Evolutionary conservation across 2,888 invertebrate species (phyloP).

Genomic region (Lydus trimaculatus): DNA sequence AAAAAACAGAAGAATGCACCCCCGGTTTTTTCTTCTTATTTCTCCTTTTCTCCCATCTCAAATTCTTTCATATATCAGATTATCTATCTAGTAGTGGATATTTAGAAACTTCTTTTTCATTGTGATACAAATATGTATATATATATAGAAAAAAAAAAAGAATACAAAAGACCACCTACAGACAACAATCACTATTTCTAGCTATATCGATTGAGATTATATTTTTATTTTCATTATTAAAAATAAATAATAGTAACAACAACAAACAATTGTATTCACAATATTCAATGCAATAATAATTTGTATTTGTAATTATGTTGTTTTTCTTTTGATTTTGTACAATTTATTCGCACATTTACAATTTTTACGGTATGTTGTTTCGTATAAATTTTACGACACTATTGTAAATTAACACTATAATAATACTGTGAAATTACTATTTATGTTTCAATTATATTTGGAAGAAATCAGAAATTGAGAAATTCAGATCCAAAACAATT

Average conservation of each 20-base stretch:
- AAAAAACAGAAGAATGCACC: no score
- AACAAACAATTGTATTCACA: no score
- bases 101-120: neutral
- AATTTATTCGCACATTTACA: conserved; percentile 8
- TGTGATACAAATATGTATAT: no score
- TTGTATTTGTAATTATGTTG: neutral
- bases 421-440: conserved; percentile 30
- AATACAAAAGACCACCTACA: neutral
- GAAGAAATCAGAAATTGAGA: neutral
- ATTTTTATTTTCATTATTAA: no score
- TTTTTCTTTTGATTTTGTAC: neutral
- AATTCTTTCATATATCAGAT: neutral
- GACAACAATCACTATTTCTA: neutral
- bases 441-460: conserved; percentile 33
- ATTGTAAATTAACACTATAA: conserved; percentile 18
- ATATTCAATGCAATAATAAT: no score
- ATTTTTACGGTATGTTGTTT: conserved; percentile 2
- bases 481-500: neutral
- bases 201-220: no score
- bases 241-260: no score
- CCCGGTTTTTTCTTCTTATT: no score
- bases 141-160: neutral
- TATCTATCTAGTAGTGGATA: no score
- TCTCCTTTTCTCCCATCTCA: no score
- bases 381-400: conserved; percentile 1